These are phyloP conservation scores for Barnardius zonarius DNA, from an alignment of 2,113 vertebrate genomes.

Conservation along the genomic window DNA sequence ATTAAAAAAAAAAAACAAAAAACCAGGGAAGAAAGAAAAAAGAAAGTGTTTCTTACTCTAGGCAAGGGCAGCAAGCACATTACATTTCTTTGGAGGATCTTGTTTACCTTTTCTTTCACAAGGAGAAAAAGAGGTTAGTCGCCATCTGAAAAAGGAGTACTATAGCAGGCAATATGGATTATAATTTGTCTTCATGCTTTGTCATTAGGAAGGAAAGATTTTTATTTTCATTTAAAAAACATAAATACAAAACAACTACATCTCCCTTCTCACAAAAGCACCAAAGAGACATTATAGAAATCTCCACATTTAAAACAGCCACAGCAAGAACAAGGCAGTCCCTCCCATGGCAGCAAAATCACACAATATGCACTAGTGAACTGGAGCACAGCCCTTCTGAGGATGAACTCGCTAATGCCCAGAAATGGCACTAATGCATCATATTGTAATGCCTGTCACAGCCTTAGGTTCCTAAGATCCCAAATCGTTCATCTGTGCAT, in stretches of 20 bases:
- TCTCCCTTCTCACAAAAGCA: not conserved
- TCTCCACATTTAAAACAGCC: not conserved
- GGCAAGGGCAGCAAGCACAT: not conserved
- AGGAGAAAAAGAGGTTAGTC: not conserved
- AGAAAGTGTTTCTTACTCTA: not conserved
- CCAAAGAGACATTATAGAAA: not conserved
- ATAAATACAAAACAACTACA: not conserved
- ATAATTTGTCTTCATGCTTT: not conserved
- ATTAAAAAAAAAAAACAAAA: not conserved
- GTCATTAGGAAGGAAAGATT: not conserved
- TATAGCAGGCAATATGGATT: not conserved
- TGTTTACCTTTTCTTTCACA: not conserved
- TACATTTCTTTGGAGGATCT: not conserved
- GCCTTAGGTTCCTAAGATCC: not conserved
- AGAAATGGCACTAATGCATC: not conserved
- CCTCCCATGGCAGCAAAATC: conserved; percentile 7
- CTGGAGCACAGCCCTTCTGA: not conserved
- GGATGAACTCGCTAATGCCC: fast-evolving
- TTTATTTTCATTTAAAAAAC: not conserved
- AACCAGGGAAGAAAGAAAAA: not conserved
- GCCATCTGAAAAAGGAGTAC: not conserved
- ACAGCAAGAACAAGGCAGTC: not conserved
- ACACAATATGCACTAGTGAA: not conserved
- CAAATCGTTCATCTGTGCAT: not conserved
- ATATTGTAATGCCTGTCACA: not conserved